Evolutionary conservation across 2,888 invertebrate species (phyloP), one percentile per base, ranked within the genome.

Genomic region (Leptinotarsa haldemani): DNA sequence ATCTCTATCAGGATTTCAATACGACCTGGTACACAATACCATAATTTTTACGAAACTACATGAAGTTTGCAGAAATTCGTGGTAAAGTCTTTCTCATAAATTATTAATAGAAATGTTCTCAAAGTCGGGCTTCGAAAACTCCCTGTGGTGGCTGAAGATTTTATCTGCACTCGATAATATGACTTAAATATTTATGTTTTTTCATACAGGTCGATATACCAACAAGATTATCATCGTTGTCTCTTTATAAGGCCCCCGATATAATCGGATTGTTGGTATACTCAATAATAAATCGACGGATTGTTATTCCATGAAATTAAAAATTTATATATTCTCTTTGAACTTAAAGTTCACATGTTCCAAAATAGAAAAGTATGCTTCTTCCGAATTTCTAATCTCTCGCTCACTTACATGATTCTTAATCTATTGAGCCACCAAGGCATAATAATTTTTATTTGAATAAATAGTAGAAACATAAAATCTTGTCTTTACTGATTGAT

Each of bases 151-250:
- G 66, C 61, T 22, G 48, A 48, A 75, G 78, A 77, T 77, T 67
- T 70, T 79, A 79, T 79, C 79, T 70, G 50, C 52, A 25, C 58
- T 74, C 77, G 71, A 78, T 80, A 80, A 80, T 81, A 80, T 80
- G 78, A 79, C 79, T 81, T 77, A 80, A 81, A 81, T 80, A 80
- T 80, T 81, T 78, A 80, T 79, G 78, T 75, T 76, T 77, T 80
- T 77, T 79, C 74, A 76, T 73, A 75, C 75, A 74, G 48, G 69
- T 72, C 79, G 77, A 78, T 80, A 74, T 72, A 69, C 74, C 70
- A 67, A 70, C 53, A 18, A 77, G 79, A 79, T 79, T 78, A 78
- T 63, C 69, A 80, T 80, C 79, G 76, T 73, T 69, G 69, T 53
- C 50, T 73, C 75, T 77, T 70, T 75, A 75, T 77, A 77, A 74